phyloP scores from a whole-genome alignment of 2,113 vertebrate species.

The Crotophaga sulcirostris region DNA sequence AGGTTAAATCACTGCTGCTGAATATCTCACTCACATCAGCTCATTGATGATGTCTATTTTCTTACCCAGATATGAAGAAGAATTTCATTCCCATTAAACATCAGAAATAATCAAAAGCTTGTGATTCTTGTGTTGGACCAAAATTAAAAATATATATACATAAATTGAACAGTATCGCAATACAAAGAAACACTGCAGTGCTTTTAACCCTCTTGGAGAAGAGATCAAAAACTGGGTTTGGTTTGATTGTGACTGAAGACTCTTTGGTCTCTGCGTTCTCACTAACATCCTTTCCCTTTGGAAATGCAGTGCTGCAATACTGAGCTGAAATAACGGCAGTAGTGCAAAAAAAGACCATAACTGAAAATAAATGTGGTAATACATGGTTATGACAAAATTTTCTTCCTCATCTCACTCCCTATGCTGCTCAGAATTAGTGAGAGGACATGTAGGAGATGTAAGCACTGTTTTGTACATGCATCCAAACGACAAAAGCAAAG shows the following conservation, averaged over 20 bases:
- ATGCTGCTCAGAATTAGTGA: not conserved
- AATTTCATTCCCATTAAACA: not conserved
- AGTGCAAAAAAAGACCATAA: not conserved
- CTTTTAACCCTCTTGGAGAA: not conserved
- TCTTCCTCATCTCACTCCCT: fast-evolving
- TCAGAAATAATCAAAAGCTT: not conserved
- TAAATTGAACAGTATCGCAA: not conserved
- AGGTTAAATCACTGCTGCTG: not conserved
- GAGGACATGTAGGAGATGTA: not conserved
- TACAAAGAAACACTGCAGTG: not conserved
- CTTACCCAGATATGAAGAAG: not conserved
- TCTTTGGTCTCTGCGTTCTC: not conserved
- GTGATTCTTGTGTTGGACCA: not conserved
- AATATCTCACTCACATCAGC: not conserved
- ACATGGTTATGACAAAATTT: not conserved
- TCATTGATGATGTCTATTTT: not conserved
- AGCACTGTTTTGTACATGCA: not conserved
- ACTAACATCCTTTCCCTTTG: not conserved
- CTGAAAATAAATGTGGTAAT: not conserved
- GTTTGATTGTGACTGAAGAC: not conserved
- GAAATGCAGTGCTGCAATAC: not conserved
- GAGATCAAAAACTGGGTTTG: not conserved
- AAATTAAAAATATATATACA: not conserved
- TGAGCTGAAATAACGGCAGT: not conserved
- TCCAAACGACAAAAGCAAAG: not conserved